Percentiles rank a stretch among this genome's conserved stretches.
Conservation (phyloP, 2,888 invertebrate species). For the Acholoe squamosa region DNA sequence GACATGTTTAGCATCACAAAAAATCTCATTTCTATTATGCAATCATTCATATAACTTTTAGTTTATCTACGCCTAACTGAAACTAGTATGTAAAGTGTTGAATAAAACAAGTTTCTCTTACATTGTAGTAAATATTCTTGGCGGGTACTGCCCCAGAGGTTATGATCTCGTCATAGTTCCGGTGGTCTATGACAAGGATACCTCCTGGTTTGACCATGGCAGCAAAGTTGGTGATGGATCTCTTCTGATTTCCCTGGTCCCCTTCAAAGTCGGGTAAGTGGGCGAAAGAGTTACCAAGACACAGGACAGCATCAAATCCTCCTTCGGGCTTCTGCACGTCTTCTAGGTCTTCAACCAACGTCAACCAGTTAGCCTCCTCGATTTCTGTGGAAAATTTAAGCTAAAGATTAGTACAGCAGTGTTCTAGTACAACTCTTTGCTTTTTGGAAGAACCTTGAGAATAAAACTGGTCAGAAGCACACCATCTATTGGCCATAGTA, state of each 20-base stretch:
- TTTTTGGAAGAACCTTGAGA: no score
- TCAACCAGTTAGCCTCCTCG: constrained; percentile 95
- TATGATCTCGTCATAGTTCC: constrained; percentile 93
- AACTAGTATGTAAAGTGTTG: not conserved
- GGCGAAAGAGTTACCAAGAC: constrained; percentile 95
- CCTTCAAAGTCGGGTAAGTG: constrained; percentile 90
- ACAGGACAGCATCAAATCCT: constrained; percentile 93
- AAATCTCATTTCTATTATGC: no score
- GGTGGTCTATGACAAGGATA: constrained; percentile 92
- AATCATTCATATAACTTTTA: no score
- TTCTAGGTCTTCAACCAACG: constrained; percentile 89
- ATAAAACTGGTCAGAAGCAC: no score
- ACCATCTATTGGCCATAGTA: no score
- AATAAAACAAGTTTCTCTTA: constrained; percentile 64
- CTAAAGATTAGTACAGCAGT: no score
- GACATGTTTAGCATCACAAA: no score
- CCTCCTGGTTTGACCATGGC: constrained; percentile 93
- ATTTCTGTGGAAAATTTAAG: constrained; percentile 87
- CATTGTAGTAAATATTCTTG: constrained; percentile 94
- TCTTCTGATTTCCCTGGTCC: constrained; percentile 69
- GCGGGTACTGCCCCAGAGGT: constrained; percentile 90
- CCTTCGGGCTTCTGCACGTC: constrained; percentile 80
- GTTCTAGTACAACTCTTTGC: no score
- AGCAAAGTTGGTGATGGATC: constrained; percentile 91
- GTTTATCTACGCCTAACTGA: no score